Conservation (phyloP, 1,140 invertebrate genomes). For the Sminthurinus signatus region DNA sequence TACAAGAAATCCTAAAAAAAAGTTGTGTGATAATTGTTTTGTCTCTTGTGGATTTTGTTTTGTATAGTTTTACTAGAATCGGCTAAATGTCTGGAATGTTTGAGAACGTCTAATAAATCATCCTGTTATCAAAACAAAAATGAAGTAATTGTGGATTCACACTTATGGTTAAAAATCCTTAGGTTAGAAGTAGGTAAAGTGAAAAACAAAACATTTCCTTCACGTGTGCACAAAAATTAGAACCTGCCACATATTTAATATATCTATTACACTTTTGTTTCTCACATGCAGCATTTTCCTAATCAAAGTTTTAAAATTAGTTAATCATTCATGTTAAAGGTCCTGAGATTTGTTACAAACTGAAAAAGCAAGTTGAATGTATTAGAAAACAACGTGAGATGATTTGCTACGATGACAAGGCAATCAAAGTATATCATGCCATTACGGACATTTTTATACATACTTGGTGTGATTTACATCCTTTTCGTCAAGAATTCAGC, state of each 20-base stretch:
- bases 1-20: too few relatives aligned
- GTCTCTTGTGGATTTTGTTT: neutral
- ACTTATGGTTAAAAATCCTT: slow-evolving; percentile 4
- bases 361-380: neutral
- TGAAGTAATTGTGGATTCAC: neutral
- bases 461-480: neutral
- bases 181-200: neutral
- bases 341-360: neutral
- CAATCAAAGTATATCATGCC: neutral
- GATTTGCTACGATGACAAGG: neutral
- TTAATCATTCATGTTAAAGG: neutral
- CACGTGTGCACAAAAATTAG: too few relatives aligned
- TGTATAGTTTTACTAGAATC: slow-evolving; percentile 1
- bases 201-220: too few relatives aligned
- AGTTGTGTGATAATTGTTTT: too few relatives aligned
- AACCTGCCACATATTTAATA: too few relatives aligned
- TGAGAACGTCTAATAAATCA: neutral
- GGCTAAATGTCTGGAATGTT: neutral
- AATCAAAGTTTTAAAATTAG: too few relatives aligned
- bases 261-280: neutral
- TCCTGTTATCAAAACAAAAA: neutral
- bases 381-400: neutral
- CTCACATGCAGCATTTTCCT: too few relatives aligned
- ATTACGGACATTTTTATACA: neutral
- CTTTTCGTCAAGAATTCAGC: neutral